Evolutionary conservation across 1,140 invertebrate species (phyloP), one percentile per base, ranked within the genome.

Genomic region (Episyrphus balteatus): DNA sequence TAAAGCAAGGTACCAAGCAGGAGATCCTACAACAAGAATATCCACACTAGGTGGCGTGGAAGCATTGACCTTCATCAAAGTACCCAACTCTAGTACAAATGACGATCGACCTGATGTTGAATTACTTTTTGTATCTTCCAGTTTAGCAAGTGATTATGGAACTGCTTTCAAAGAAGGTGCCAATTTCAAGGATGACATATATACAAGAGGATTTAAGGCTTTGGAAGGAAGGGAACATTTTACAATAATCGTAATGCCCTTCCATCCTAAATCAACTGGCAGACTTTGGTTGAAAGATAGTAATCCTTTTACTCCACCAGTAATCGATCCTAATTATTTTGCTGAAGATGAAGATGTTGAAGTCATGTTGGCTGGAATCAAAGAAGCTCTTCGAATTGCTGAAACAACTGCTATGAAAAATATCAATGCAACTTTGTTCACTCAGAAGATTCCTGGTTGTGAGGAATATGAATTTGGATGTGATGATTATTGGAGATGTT

Each of bases 401-500:
- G 64, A 73, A 42, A 79, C 76, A 2, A 61, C 69, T 32, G 68
- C 77, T 0, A 78, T 84, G 41, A 70, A 73, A 51, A 74, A 63
- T 47, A 76, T 75, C 38, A 75, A 70, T 0, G 72, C 75, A 8
- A 73, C 53, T 37, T 51, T 85, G 9, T 64, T 76, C 52, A 62
- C 61, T 21, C 67, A 69, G 2, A 74, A 74, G 19, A 71, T 79
- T 40, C 77, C 21, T 5, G 75, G 73, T 2, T 84, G 81, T 60
- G 53, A 51, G 15, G 55, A 64, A 2, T 70, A 70, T 36, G 53
- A 64, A 8, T 82, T 79, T 51, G 75, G 59, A 2, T 70, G 69
- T 9, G 80, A 83, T 46, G 68, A 74, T 5, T 87, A 87, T 54
- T 84, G 83, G 79, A 72, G 75, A 44, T 88, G 86, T 55, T 75